Percentiles rank a stretch among this genome's conserved stretches.
phyloP scores from a whole-genome alignment of 2,113 vertebrate species.

The Equus przewalskii region DNA sequence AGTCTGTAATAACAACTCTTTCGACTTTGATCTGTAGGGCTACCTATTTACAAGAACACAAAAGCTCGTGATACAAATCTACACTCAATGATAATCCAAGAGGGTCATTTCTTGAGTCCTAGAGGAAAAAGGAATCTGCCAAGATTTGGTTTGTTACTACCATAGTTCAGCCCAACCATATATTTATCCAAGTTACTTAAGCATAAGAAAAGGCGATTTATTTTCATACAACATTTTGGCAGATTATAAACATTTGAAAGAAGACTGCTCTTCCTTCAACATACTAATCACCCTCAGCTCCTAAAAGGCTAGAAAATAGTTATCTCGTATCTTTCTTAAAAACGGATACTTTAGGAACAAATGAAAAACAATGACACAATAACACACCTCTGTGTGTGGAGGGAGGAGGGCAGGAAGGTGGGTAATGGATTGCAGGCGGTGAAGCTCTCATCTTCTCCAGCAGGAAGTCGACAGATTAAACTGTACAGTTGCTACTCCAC shows the following conservation, averaged over 20 bases:
- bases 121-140: neutral
- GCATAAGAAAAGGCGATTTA: neutral
- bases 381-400: neutral
- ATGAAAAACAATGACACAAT: neutral
- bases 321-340: neutral
- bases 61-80: neutral
- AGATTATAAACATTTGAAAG: neutral
- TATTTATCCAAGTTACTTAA: neutral
- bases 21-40: neutral
- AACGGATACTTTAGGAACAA: neutral
- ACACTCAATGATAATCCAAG: neutral
- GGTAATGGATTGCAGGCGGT: too few relatives aligned
- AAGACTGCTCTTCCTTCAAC: neutral
- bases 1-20: neutral
- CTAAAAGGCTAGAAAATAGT: neutral
- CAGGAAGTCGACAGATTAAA: neutral
- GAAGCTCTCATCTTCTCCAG: neutral
- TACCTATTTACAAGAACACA: neutral
- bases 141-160: neutral
- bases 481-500: neutral
- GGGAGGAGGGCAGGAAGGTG: neutral
- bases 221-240: neutral
- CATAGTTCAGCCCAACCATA: neutral
- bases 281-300: neutral
- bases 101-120: neutral